Evolutionary conservation across 2,888 invertebrate species (phyloP), one percentile per base, ranked within the genome.

Genomic region (Tricholauxania praeusta): DNA sequence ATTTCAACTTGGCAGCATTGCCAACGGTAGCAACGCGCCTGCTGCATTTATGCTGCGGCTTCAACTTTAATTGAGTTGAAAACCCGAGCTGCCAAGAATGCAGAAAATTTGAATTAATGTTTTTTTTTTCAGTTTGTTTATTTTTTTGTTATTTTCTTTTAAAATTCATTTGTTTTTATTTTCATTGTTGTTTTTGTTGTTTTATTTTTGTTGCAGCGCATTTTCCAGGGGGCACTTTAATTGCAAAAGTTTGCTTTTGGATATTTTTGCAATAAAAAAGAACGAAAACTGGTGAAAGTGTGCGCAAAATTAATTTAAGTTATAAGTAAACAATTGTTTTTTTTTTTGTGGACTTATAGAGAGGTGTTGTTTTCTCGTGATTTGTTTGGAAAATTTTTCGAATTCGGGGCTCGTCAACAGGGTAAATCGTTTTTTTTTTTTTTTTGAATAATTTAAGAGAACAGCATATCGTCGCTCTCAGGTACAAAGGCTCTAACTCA

Each of bases 1-100:
- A 17, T 63, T 63, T 63, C 47, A 57, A 19, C 14, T 19, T 51
- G 12, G 62, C 62, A 53, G 39, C 47, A 17, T 32, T 28, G 39
- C 62, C 39, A 39, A 39, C 10, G 39, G 39, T 39, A 10, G 39
- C 10, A 10, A 10, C 10, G 39, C 39, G 63, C 62, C 70, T 69
- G 63, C 62, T 76, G 78, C 77, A 79, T 76, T 79, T 79, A 75
- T 78, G 77, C 77, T 78, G 79, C 79, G 78, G 78, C 78, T 73
- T 78, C 78, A 79, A 79, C 79, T 79, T 79, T 79, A 79, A 79
- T 79, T 79, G 79, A 79, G 79, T 78, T 79, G 77, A 76, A 77
- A 76, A 75, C 73, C 76, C 7, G 17, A 49, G 51, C 53, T 47
- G 63, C 12, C 70, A 70, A 70, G 63, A 52, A 60, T 70, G 70